Conservation (phyloP, 2,113 vertebrate species). For the Trinectes maculatus region DNA sequence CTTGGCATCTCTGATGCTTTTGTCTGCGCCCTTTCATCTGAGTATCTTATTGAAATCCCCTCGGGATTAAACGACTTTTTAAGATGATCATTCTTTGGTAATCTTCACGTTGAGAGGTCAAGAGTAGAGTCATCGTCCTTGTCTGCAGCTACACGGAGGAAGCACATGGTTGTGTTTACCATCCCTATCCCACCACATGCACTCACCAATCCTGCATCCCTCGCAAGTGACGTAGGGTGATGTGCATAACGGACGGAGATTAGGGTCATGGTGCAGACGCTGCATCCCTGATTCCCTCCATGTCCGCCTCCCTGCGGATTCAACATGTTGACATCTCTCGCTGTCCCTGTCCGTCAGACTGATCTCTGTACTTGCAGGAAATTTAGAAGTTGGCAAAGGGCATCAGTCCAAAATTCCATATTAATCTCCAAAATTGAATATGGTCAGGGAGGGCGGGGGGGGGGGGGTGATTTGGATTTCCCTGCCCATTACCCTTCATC, state of each 20-base stretch:
- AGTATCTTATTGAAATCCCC: slow-evolving; percentile 9
- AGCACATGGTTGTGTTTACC: slow-evolving; percentile 60
- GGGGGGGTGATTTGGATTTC: neutral
- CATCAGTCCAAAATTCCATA: no score
- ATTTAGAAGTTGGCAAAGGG: neutral
- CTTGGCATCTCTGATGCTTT: neutral
- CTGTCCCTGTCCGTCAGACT: neutral
- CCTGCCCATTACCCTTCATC: neutral
- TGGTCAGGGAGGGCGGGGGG: no score
- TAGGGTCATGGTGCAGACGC: slow-evolving; percentile 59
- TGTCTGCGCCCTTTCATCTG: neutral
- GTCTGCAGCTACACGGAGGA: neutral
- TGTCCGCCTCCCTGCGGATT: slow-evolving; percentile 20
- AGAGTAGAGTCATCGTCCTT: neutral
- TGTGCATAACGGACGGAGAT: slow-evolving; percentile 64
- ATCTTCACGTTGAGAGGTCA: neutral
- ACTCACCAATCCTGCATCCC: slow-evolving; percentile 21
- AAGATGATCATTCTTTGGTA: neutral
- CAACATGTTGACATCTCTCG: neutral
- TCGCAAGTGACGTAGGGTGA: slow-evolving; percentile 48
- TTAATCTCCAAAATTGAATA: no score
- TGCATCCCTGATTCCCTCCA: slow-evolving; percentile 38
- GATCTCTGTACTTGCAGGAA: slow-evolving; percentile 17
- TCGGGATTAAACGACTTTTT: neutral
- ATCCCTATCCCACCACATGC: slow-evolving; percentile 6